These are phyloP conservation scores for Tragelaphus strepsiceros DNA, from an alignment of 2,113 vertebrate species.

Conservation along the genomic window DNA sequence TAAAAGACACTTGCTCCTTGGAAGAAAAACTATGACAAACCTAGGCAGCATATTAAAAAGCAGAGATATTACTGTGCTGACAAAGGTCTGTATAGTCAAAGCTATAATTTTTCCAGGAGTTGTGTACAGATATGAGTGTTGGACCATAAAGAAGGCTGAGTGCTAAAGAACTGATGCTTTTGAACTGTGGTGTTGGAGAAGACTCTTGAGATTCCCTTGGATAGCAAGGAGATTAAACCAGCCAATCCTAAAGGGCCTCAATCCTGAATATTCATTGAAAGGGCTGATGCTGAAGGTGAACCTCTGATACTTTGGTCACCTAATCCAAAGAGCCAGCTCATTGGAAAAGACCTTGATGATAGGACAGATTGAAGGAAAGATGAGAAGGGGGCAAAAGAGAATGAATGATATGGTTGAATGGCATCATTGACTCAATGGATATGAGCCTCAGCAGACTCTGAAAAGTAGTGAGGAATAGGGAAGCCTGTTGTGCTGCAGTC, in stretches of 20 bases:
- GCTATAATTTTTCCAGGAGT: not conserved
- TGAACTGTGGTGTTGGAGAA: not conserved
- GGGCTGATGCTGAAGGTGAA: not conserved
- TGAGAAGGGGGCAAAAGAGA: not conserved
- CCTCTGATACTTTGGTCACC: not conserved
- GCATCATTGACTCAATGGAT: not conserved
- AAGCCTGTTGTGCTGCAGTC: rapidly evolving
- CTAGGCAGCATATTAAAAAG: not conserved
- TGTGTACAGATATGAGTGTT: not conserved
- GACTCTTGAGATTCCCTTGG: not conserved
- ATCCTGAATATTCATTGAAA: not conserved
- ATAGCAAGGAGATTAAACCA: not conserved
- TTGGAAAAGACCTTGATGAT: not conserved
- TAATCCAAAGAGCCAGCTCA: not conserved
- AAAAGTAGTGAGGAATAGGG: not conserved
- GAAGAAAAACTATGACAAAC: not conserved
- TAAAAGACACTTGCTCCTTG: not conserved
- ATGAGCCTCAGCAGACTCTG: not conserved
- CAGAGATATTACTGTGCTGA: not conserved
- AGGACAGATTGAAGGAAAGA: not conserved
- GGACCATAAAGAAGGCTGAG: not conserved
- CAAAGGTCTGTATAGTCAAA: not conserved
- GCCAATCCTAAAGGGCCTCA: not conserved
- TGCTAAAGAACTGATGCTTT: not conserved
- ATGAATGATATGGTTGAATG: not conserved